phyloP scores from a whole-genome alignment of 2,888 invertebrate species.

The Melanotus villosus region DNA sequence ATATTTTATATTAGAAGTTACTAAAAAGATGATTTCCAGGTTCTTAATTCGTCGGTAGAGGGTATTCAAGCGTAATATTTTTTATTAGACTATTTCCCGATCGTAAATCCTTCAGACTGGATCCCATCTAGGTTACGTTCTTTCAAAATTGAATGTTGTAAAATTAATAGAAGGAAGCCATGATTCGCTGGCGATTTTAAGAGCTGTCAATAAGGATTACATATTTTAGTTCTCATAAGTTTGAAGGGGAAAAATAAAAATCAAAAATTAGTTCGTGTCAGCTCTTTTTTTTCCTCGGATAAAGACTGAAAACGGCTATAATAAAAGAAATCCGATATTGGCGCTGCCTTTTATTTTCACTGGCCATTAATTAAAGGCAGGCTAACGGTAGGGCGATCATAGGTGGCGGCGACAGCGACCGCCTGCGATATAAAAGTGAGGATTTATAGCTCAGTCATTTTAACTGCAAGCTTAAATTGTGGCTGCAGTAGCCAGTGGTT shows the following conservation, averaged over 20 bases:
- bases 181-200: not conserved
- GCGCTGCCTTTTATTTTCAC: constrained; percentile 59
- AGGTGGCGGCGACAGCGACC: constrained; percentile 61
- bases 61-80: too few species aligned
- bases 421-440: constrained; percentile 61
- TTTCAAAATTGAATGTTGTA: not conserved
- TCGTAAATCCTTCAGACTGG: too few species aligned
- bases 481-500: constrained; percentile 37
- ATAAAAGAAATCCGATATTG: constrained; percentile 52
- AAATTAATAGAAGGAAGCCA: not conserved
- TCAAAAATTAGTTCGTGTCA: constrained; percentile 33
- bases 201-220: not conserved
- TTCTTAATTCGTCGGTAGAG: too few species aligned
- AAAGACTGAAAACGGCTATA: constrained; percentile 39
- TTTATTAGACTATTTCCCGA: too few species aligned
- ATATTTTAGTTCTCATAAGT: not conserved
- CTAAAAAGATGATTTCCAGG: too few species aligned
- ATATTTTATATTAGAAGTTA: too few species aligned
- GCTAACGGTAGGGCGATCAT: constrained; percentile 59
- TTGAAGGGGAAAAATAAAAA: constrained; percentile 8
- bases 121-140: not conserved
- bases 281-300: constrained; percentile 33
- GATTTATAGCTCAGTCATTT: constrained; percentile 57
- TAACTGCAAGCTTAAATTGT: constrained; percentile 45
- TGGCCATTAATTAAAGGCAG: constrained; percentile 63